phyloP scores from a whole-genome alignment of 1,140 invertebrate genomes.

The Scylla paramamosain region DNA sequence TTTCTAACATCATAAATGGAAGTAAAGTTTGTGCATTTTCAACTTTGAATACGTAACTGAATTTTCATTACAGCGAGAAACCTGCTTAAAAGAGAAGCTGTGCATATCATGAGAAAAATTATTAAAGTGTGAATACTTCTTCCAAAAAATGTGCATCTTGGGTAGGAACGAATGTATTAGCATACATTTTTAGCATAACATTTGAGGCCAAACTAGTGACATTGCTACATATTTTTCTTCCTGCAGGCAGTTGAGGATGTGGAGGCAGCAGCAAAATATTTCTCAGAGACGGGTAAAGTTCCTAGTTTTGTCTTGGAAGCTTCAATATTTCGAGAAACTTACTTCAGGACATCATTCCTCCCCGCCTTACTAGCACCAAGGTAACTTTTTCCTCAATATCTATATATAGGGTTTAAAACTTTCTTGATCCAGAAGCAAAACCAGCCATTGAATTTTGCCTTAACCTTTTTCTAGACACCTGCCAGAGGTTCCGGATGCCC shows the following conservation, averaged over 20 bases:
- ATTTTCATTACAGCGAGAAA: too few species aligned
- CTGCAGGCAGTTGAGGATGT: conserved; percentile 42
- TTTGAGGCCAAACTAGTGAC: too few species aligned
- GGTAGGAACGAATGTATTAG: too few species aligned
- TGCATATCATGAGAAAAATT: too few species aligned
- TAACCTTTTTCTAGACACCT: not conserved
- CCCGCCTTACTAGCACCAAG: conserved; percentile 42
- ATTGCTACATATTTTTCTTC: not conserved
- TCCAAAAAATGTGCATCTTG: too few species aligned
- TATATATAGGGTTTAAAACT: not conserved
- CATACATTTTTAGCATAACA: too few species aligned
- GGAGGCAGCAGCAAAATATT: conserved; percentile 22
- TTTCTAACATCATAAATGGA: too few species aligned
- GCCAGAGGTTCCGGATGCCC: conserved; percentile 58
- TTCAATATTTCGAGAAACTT: conserved; percentile 52
- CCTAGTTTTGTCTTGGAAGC: conserved; percentile 45
- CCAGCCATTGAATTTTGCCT: too few species aligned
- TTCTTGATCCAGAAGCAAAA: not conserved
- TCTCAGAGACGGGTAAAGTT: conserved; percentile 37
- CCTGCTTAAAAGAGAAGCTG: too few species aligned
- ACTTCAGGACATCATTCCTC: conserved; percentile 44
- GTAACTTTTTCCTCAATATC: not conserved
- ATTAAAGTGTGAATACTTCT: too few species aligned
- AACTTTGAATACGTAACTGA: too few species aligned
- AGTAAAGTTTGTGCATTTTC: too few species aligned